Conservation (phyloP, 2,797 vertebrate genomes). For the Tadarida brasiliensis region DNA sequence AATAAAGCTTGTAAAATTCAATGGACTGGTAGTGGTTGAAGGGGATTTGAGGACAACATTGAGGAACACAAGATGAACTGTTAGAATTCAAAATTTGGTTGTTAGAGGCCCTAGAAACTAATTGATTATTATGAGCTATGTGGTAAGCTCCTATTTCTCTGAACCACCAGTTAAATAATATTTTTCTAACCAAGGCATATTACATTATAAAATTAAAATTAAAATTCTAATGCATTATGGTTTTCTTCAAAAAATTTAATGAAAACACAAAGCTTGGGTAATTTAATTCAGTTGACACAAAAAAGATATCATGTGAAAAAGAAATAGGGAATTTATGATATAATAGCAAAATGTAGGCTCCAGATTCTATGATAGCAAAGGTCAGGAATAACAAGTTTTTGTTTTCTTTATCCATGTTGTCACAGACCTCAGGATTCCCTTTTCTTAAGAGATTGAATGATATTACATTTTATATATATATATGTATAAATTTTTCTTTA, state of each 20-base stretch:
- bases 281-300: neutral
- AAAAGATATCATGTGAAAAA: neutral
- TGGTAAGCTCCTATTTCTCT: neutral
- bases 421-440: neutral
- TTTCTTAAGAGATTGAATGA: neutral
- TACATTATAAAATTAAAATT: constrained; percentile 1
- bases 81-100: constrained; percentile 19
- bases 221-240: neutral
- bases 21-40: neutral
- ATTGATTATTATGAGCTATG: neutral
- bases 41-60: neutral
- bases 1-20: constrained; percentile 47
- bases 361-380: neutral
- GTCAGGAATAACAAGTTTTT: constrained; percentile 26
- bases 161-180: constrained; percentile 21
- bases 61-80: neutral
- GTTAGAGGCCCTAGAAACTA: neutral
- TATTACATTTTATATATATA: no score
- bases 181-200: neutral
- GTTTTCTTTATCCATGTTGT: constrained; percentile 30
- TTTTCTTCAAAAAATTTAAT: neutral
- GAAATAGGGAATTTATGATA: neutral
- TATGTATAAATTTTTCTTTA: no score
- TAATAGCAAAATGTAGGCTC: neutral
- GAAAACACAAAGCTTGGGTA: neutral